Evolutionary conservation across 2,797 vertebrate genomes (phyloP).

Genomic region (Hyperoplus immaculatus): DNA sequence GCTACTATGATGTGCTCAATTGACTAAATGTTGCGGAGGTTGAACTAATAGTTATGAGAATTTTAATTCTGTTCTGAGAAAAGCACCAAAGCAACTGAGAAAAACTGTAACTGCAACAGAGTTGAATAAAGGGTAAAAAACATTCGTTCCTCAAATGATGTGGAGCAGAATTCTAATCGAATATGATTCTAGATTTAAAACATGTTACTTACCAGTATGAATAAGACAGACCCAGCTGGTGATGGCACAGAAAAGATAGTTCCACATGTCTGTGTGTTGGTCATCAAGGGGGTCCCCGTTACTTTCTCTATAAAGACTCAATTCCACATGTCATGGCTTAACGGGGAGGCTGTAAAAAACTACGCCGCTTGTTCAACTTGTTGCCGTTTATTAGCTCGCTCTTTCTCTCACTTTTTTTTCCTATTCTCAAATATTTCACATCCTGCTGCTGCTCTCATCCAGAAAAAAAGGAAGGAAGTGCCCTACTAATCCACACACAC

Average conservation of each 20-base stretch:
- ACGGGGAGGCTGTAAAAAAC: background rate
- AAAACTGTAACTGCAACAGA: too few relatives aligned
- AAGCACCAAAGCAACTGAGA: too few relatives aligned
- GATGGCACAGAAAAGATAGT: constrained; percentile 41
- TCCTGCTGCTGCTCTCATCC: constrained; percentile 1
- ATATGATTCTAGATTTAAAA: background rate
- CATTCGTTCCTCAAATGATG: too few relatives aligned
- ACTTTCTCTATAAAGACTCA: background rate
- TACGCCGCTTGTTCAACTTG: background rate
- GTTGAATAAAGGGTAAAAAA: too few relatives aligned
- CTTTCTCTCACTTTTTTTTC: constrained; percentile 53
- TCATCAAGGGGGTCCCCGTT: fast-evolving
- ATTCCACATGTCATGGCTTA: background rate
- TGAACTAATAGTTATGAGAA: too few relatives aligned
- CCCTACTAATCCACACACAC: background rate
- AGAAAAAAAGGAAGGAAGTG: constrained; percentile 63
- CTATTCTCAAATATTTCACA: constrained; percentile 8
- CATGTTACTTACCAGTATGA: constrained; percentile 51
- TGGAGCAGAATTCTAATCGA: too few relatives aligned
- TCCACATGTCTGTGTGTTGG: constrained; percentile 51
- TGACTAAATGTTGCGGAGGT: too few relatives aligned
- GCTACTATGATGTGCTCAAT: too few relatives aligned
- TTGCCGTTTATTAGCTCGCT: fast-evolving
- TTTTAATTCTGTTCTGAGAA: too few relatives aligned
- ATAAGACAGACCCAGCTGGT: constrained; percentile 44